phyloP scores from a whole-genome alignment of 2,797 vertebrate species.

The Enteromius afrohamiltoni region DNA sequence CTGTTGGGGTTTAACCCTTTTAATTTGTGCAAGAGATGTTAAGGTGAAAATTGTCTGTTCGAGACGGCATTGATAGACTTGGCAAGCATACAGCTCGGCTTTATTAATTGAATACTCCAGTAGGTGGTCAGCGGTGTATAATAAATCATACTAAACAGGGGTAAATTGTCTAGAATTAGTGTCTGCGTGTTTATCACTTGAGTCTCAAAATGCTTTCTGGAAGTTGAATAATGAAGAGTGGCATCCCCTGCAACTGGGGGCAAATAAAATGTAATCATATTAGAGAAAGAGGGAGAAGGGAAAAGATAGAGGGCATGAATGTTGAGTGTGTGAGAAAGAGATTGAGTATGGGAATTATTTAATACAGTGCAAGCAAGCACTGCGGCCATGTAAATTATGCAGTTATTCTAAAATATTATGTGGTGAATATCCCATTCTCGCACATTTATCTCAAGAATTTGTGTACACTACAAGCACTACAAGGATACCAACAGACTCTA shows the following conservation, averaged over 20 bases:
- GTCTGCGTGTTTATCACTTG: conserved; percentile 18
- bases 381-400: conserved; percentile 1
- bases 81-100: conserved; percentile 20
- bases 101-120: conserved; percentile 52
- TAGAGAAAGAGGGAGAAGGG: conserved; percentile 1
- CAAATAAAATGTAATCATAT: conserved; percentile 23
- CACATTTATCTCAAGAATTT: background rate
- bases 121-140: conserved; percentile 51
- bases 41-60: conserved; percentile 10
- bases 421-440: background rate
- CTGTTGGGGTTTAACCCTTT: background rate
- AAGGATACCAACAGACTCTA: too few relatives aligned
- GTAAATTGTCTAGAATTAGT: conserved; percentile 49
- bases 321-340: background rate
- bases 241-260: conserved; percentile 23
- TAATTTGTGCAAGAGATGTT: background rate
- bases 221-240: conserved; percentile 54
- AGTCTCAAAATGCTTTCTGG: conserved; percentile 46
- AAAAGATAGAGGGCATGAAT: background rate
- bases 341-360: background rate
- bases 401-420: background rate
- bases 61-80: conserved; percentile 35
- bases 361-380: background rate
- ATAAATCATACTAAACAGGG: conserved; percentile 57
- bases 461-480: background rate